These are phyloP conservation scores for Brachypterus glaber DNA, from an alignment of 2,888 invertebrate species.

Conservation along the genomic window DNA sequence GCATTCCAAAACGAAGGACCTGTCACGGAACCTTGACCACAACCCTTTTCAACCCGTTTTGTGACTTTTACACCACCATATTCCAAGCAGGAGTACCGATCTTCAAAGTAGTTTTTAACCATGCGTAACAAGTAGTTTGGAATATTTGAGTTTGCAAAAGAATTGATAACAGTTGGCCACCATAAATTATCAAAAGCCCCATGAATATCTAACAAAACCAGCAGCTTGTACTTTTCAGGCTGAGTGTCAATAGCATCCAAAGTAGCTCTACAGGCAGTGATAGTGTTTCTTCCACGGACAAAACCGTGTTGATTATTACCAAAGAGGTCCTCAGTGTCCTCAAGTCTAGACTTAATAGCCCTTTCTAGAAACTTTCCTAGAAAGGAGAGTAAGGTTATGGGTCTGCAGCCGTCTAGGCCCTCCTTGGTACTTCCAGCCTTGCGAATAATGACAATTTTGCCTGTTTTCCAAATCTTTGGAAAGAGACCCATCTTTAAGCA, in stretches of 20 bases:
- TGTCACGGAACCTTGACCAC: not conserved
- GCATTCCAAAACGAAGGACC: not conserved
- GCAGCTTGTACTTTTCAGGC: not conserved
- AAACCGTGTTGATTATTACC: not conserved
- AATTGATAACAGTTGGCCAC: not conserved
- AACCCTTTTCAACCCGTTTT: not conserved
- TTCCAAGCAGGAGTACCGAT: not conserved
- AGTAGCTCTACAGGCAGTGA: not conserved
- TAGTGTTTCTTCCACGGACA: not conserved
- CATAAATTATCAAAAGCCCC: not conserved
- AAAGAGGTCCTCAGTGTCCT: too few relatives aligned
- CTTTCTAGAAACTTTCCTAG: too few relatives aligned
- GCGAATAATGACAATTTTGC: too few relatives aligned
- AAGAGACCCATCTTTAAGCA: too few relatives aligned
- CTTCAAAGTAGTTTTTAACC: not conserved
- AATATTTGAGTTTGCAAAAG: not conserved
- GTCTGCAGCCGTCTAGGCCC: too few relatives aligned
- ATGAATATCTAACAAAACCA: not conserved
- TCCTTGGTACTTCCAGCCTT: too few relatives aligned
- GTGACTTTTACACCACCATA: not conserved
- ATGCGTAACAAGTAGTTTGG: not conserved
- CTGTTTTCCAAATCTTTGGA: too few relatives aligned
- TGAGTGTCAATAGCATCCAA: not conserved
- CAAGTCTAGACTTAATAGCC: too few relatives aligned
- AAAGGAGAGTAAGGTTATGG: too few relatives aligned